These are phyloP conservation scores for Merodon equestris DNA, from an alignment of 2,888 invertebrate genomes.

Conservation along the genomic window DNA sequence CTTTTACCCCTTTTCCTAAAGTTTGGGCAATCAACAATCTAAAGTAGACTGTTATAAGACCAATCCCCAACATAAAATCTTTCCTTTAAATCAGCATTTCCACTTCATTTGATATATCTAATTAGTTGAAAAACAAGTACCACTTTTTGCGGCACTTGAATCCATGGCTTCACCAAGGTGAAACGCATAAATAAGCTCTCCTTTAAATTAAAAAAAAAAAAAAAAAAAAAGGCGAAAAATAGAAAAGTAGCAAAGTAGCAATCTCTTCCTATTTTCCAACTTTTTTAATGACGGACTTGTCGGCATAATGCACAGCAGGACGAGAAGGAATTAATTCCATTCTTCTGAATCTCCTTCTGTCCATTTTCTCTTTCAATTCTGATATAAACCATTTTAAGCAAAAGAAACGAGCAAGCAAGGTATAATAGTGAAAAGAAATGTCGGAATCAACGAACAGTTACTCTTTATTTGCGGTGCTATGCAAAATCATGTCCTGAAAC, in stretches of 20 bases:
- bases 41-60: no score
- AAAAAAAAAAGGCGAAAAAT: not conserved
- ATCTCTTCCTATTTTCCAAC: slow-evolving; percentile 22
- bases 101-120: no score
- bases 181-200: no score
- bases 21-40: no score
- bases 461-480: slow-evolving; percentile 53
- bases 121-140: no score
- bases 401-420: slow-evolving; percentile 8
- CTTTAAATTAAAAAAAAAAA: not conserved
- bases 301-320: slow-evolving; percentile 28
- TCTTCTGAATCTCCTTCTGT: slow-evolving; percentile 15
- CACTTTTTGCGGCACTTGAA: no score
- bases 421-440: not conserved
- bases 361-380: slow-evolving; percentile 43
- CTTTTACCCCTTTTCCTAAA: no score
- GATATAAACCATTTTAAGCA: slow-evolving; percentile 40
- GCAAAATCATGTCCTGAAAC: slow-evolving; percentile 53
- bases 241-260: not conserved
- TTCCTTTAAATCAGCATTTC: no score
- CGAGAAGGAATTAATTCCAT: slow-evolving; percentile 46
- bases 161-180: no score
- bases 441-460: slow-evolving; percentile 35
- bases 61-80: no score
- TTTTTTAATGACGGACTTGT: slow-evolving; percentile 58